phyloP scores from a whole-genome alignment of 2,888 invertebrate genomes.

The Drosophila longiperda region DNA sequence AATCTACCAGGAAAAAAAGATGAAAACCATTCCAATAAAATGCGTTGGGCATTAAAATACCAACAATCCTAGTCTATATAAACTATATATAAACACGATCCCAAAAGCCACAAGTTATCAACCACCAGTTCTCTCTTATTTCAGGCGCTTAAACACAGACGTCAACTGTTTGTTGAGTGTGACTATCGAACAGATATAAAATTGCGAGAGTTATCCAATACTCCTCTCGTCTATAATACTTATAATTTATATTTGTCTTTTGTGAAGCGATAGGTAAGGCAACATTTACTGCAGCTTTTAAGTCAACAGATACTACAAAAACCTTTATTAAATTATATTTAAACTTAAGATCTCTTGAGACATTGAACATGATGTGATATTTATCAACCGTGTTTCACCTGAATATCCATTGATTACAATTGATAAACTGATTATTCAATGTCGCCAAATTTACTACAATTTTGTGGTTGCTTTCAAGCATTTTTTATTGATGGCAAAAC shows the following conservation, averaged over 20 bases:
- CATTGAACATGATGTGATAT: constrained; percentile 82
- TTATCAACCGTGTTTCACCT: constrained; percentile 88
- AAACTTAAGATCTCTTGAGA: constrained; percentile 45
- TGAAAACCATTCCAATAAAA: neutral
- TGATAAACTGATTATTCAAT: constrained; percentile 82
- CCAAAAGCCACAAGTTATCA: constrained; percentile 86
- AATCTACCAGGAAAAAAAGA: neutral
- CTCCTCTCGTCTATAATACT: constrained; percentile 57
- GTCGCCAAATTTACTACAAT: constrained; percentile 41
- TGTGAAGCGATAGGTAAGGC: constrained; percentile 83
- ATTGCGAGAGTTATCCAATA: constrained; percentile 53
- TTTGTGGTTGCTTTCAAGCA: neutral
- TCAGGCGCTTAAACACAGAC: constrained; percentile 87
- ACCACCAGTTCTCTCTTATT: constrained; percentile 96
- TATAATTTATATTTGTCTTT: constrained; percentile 69
- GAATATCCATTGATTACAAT: constrained; percentile 86
- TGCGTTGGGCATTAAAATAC: neutral
- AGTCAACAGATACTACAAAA: constrained; percentile 76
- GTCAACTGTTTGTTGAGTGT: constrained; percentile 71
- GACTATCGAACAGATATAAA: constrained; percentile 75
- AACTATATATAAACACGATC: constrained; percentile 85
- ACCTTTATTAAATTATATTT: constrained; percentile 19
- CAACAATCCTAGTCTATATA: constrained; percentile 50
- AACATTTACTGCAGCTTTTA: constrained; percentile 79
- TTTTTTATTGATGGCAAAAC: constrained; percentile 20